Conservation (phyloP, 2,113 vertebrate genomes). For the Vulpes ferrilata region DNA sequence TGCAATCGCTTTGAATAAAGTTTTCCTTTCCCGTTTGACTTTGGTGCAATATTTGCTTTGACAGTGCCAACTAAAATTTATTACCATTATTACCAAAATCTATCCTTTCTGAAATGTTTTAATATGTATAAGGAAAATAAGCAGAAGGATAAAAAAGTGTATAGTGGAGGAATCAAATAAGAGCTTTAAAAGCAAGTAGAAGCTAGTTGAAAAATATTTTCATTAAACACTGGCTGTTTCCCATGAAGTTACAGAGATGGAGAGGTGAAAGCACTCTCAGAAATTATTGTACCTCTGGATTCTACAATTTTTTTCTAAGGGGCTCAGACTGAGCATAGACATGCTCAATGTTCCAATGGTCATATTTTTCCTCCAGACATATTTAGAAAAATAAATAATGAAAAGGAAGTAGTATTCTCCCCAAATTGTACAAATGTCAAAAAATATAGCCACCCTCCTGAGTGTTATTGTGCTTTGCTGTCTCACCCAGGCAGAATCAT, state of each 20-base stretch:
- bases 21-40: neutral
- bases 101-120: conserved; percentile 22
- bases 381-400: conserved; percentile 81
- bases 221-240: conserved; percentile 42
- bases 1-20: neutral
- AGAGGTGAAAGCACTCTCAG: neutral
- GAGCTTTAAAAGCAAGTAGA: conserved; percentile 38
- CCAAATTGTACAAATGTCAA: conserved; percentile 82
- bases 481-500: conserved; percentile 72
- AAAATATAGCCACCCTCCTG: conserved; percentile 81
- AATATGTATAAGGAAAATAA: neutral
- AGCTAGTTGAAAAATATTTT: conserved; percentile 50
- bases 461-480: conserved; percentile 83
- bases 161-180: neutral
- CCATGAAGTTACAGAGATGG: neutral
- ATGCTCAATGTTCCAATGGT: conserved; percentile 29
- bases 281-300: conserved; percentile 58
- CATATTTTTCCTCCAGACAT: conserved; percentile 75
- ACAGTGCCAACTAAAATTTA: neutral
- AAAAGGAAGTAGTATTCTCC: conserved; percentile 71
- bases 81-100: neutral
- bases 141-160: neutral
- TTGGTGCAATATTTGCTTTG: neutral
- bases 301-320: conserved; percentile 64
- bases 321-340: conserved; percentile 48